A percentile compares a stretch with the other conserved stretches of the same genome.
phyloP scores from a whole-genome alignment of 1,140 invertebrate genomes.

The Neotoxoptera formosana region DNA sequence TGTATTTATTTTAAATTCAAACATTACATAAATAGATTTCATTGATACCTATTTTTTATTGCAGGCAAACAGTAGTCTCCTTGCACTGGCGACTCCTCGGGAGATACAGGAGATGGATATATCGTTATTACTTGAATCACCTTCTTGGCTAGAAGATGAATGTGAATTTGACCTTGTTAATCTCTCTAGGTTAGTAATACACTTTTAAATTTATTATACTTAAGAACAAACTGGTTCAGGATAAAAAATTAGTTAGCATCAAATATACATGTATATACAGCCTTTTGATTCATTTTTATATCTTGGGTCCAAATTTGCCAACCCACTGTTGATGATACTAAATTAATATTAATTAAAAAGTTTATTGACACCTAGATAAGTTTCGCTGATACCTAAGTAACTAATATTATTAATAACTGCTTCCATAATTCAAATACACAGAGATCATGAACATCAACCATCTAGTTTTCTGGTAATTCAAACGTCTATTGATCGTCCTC shows the following conservation, averaged over 20 bases:
- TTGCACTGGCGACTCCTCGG: slow-evolving; percentile 92
- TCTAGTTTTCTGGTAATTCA: slow-evolving; percentile 91
- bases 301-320: no score
- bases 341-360: no score
- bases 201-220: slow-evolving; percentile 44
- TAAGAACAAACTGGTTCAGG: background rate
- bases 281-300: no score
- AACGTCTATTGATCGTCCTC: slow-evolving; percentile 77
- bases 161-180: slow-evolving; percentile 94
- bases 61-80: slow-evolving; percentile 79
- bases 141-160: slow-evolving; percentile 92
- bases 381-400: no score
- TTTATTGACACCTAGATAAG: no score
- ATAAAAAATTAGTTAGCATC: background rate
- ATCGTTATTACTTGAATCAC: slow-evolving; percentile 84
- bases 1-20: slow-evolving; percentile 59
- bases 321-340: no score
- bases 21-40: background rate
- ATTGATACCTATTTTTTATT: slow-evolving; percentile 45
- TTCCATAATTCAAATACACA: slow-evolving; percentile 61
- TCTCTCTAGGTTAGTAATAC: slow-evolving; percentile 66
- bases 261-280: background rate
- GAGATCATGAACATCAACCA: slow-evolving; percentile 71
- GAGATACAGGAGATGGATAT: slow-evolving; percentile 99
- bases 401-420: no score